These are phyloP conservation scores for Pluvialis apricaria DNA, from an alignment of 2,113 vertebrate species.

Conservation along the genomic window DNA sequence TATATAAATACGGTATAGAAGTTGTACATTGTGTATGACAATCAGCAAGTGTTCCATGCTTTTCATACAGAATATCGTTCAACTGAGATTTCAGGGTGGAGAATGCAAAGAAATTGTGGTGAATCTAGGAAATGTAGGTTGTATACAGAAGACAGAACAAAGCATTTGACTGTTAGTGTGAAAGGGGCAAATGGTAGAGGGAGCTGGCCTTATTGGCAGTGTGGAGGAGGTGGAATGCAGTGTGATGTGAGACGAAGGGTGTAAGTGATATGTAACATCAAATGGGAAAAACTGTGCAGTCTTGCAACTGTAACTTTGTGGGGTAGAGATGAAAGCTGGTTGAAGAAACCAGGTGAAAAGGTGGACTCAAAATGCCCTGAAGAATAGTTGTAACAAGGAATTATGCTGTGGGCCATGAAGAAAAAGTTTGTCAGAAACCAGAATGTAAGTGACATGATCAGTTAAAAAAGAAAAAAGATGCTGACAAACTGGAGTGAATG, in stretches of 20 bases:
- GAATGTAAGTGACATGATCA: not conserved
- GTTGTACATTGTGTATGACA: not conserved
- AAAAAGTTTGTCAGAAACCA: not conserved
- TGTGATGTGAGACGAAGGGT: not conserved
- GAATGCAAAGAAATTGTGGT: not conserved
- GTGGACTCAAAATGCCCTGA: not conserved
- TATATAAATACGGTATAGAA: not conserved
- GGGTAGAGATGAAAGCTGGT: not conserved
- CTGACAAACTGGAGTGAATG: not conserved
- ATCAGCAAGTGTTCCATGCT: not conserved
- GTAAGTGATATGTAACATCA: not conserved
- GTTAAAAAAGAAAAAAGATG: not conserved
- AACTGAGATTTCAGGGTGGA: not conserved
- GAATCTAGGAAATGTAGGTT: not conserved
- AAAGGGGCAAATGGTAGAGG: not conserved
- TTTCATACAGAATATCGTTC: not conserved
- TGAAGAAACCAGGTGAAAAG: not conserved
- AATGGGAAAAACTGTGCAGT: not conserved
- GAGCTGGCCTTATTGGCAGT: not conserved
- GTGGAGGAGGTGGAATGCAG: not conserved
- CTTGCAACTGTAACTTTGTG: not conserved
- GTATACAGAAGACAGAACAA: not conserved
- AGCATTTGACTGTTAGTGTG: not conserved
- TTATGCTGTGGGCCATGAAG: not conserved
- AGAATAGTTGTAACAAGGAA: not conserved